Percentiles rank a stretch among this genome's conserved stretches.
These are phyloP conservation scores for Parelbella ahira DNA, from an alignment of 2,888 invertebrate genomes.

Conservation along the genomic window DNA sequence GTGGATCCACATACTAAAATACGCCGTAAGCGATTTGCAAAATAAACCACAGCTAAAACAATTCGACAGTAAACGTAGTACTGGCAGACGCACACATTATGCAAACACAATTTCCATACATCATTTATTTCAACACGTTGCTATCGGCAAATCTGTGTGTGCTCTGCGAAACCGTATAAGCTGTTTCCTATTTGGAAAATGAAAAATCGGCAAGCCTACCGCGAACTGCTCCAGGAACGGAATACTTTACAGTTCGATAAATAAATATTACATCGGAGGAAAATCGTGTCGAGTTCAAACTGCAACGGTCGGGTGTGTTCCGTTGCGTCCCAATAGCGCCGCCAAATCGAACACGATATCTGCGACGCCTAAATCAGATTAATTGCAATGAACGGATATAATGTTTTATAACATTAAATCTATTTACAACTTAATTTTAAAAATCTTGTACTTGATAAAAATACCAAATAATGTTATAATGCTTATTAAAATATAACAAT, in stretches of 20 bases:
- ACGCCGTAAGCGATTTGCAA: neutral
- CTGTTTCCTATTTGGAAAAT: conserved; percentile 16
- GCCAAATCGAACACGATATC: no score
- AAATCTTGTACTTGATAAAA: no score
- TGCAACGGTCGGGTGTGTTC: no score
- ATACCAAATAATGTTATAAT: no score
- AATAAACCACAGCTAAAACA: neutral
- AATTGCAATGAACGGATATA: no score
- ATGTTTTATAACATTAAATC: no score
- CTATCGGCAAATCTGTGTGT: neutral
- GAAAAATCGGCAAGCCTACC: conserved; percentile 16
- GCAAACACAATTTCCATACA: neutral
- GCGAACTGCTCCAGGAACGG: conserved; percentile 13
- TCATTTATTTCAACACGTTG: neutral
- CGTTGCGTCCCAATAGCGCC: no score
- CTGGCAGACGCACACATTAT: neutral
- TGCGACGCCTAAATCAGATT: no score
- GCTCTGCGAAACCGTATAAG: conserved; percentile 1
- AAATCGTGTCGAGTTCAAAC: conserved; percentile 8
- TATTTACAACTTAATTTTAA: no score
- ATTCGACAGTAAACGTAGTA: neutral
- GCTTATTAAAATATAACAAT: no score
- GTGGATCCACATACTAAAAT: no score
- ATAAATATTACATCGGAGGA: conserved; percentile 28
- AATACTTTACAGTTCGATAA: conserved; percentile 30